phyloP scores from a whole-genome alignment of 2,113 vertebrate species.

The Pollimyrus isidori region DNA sequence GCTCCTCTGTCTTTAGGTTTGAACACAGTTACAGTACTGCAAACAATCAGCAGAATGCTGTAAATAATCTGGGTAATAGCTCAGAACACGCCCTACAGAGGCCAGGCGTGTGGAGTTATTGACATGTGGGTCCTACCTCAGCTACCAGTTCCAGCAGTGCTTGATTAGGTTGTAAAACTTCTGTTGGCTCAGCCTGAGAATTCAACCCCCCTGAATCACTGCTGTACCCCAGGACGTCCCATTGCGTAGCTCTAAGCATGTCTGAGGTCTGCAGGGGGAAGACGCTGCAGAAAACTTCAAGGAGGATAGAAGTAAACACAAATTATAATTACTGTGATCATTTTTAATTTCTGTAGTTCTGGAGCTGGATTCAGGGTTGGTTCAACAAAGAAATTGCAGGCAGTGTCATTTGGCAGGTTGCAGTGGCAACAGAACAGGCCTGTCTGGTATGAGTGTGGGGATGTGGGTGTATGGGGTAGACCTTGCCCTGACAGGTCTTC shows the following conservation, averaged over 20 bases:
- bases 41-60: background rate
- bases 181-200: background rate
- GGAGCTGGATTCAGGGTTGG: background rate
- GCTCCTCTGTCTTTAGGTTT: background rate
- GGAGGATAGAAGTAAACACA: background rate
- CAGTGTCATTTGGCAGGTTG: background rate
- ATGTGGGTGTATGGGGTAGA: background rate
- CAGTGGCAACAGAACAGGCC: background rate
- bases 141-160: background rate
- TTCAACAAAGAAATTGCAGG: background rate
- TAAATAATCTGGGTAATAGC: background rate
- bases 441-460: background rate
- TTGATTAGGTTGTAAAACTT: background rate
- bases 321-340: background rate
- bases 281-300: background rate
- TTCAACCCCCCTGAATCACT: background rate
- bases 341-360: background rate
- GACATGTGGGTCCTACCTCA: background rate
- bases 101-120: background rate
- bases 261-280: background rate
- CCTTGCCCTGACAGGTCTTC: background rate
- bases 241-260: background rate
- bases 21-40: background rate
- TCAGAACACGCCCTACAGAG: background rate
- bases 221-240: background rate